These are phyloP conservation scores for Caenorhabditis panamensis DNA, from an alignment of 2,888 invertebrate species.

Conservation along the genomic window DNA sequence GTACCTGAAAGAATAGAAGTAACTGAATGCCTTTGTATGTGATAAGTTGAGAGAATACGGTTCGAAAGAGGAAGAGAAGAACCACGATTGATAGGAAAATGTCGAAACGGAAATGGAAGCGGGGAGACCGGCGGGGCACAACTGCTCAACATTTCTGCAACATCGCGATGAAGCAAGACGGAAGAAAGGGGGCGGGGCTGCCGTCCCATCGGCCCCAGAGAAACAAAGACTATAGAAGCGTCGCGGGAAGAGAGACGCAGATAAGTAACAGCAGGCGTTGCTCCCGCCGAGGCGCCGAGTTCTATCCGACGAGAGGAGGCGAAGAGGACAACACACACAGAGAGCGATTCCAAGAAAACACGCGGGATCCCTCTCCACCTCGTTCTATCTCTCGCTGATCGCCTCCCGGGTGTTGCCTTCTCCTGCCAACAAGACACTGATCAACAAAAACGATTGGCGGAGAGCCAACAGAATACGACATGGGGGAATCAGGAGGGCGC, in stretches of 20 bases:
- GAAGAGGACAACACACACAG: neutral
- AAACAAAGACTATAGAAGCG: neutral
- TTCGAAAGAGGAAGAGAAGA: neutral
- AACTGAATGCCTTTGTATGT: neutral
- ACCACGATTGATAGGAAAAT: conserved; percentile 8
- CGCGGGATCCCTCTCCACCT: neutral
- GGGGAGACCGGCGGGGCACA: conserved; percentile 54
- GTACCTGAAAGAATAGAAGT: conserved; percentile 22
- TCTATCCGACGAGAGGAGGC: neutral
- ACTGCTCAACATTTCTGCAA: conserved; percentile 17
- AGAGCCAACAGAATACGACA: neutral
- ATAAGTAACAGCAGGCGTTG: conserved; percentile 15
- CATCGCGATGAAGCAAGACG: conserved; percentile 11
- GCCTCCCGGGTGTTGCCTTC: neutral
- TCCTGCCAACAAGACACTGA: conserved; percentile 1
- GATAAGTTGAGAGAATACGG: neutral
- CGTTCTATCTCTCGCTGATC: neutral
- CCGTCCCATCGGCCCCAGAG: conserved; percentile 17
- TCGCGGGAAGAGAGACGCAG: conserved; percentile 30
- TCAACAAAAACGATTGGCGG: conserved; percentile 7
- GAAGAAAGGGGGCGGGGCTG: conserved; percentile 43
- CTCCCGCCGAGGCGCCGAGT: conserved; percentile 16
- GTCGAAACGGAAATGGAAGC: conserved; percentile 80
- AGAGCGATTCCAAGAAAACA: conserved; percentile 20
- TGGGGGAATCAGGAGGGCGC: neutral